Conservation (phyloP, 2,797 vertebrate genomes). For the Tangara arthus region DNA sequence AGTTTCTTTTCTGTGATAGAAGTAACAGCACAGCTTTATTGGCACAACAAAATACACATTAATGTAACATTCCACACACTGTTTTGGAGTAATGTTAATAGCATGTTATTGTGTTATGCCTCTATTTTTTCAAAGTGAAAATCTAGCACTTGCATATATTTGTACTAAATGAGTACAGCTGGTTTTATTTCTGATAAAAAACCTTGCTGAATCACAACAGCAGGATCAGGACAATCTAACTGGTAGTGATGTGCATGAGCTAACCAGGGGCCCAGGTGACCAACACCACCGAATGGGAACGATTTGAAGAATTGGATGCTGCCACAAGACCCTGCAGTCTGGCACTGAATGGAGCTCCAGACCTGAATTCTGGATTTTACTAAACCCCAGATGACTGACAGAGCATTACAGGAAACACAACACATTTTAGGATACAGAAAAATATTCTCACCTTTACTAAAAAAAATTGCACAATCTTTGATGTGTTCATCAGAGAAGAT, state of each 20-base stretch:
- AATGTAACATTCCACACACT: background rate
- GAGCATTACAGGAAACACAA: background rate
- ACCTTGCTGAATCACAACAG: background rate
- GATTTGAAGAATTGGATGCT: background rate
- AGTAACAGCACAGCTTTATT: conserved; percentile 57
- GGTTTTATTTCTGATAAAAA: background rate
- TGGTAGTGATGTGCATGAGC: accelerated
- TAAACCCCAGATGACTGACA: background rate
- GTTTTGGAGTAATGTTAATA: conserved; percentile 13
- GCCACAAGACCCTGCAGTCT: background rate
- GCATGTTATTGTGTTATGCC: background rate
- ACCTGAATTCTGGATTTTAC: background rate
- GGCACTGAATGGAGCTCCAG: background rate
- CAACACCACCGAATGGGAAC: background rate
- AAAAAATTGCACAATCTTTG: background rate
- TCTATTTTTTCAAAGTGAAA: background rate
- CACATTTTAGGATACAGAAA: background rate
- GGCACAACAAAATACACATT: conserved; percentile 6
- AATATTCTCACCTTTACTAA: background rate
- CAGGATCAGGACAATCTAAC: background rate
- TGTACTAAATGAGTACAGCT: background rate
- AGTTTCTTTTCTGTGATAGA: conserved; percentile 79
- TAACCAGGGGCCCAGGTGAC: background rate
- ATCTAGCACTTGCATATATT: background rate
- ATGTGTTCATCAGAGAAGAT: background rate